Evolutionary conservation across 2,113 vertebrate species (phyloP).

Genomic region (Pachycephala philippinensis): DNA sequence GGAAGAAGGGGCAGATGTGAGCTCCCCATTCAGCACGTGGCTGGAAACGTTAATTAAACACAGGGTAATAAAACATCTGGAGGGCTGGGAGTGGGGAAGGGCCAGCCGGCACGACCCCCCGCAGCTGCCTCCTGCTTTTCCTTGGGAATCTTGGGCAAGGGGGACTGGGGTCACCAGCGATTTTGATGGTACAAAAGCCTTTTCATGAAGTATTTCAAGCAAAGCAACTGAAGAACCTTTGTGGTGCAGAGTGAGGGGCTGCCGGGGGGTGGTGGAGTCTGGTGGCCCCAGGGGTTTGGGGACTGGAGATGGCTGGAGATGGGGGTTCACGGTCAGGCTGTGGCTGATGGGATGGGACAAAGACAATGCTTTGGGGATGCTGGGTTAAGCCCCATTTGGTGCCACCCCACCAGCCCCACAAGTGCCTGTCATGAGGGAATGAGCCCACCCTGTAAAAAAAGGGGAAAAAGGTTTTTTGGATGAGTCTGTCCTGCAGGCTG

Average conservation of each 20-base stretch:
- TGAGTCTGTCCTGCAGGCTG: neutral
- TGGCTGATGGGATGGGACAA: neutral
- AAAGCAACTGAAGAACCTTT: conserved; percentile 23
- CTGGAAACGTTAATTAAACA: neutral
- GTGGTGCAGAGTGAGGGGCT: neutral
- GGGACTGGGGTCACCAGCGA: neutral
- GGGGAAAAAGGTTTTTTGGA: rapidly evolving
- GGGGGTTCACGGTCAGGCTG: neutral
- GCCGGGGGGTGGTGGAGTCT: neutral
- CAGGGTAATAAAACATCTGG: conserved; percentile 40
- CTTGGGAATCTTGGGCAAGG: neutral
- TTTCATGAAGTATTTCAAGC: conserved; percentile 21
- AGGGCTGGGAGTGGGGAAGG: neutral
- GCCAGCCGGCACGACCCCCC: neutral
- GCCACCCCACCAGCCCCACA: rapidly evolving
- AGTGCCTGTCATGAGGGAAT: rapidly evolving
- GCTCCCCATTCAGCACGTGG: neutral
- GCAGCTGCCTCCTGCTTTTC: neutral
- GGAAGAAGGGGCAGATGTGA: neutral
- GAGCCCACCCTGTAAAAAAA: neutral
- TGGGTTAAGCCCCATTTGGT: neutral
- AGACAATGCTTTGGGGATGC: neutral
- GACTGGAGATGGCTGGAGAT: neutral
- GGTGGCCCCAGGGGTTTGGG: neutral
- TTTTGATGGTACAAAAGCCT: conserved; percentile 15